phyloP scores from a whole-genome alignment of 2,797 vertebrate species.

The Sebastes diaconus region DNA sequence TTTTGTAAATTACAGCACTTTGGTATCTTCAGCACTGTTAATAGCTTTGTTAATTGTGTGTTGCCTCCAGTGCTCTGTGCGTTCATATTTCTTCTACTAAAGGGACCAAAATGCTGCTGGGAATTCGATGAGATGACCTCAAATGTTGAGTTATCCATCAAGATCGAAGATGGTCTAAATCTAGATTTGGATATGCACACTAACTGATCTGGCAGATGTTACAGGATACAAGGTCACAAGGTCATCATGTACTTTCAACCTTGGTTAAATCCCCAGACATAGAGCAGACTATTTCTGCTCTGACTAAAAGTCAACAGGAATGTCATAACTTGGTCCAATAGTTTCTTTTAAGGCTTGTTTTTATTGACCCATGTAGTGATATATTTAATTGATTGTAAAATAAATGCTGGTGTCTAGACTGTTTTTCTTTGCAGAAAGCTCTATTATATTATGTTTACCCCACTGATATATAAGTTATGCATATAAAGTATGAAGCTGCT shows the following conservation, averaged over 20 bases:
- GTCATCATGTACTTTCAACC: not conserved
- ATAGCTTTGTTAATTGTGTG: not conserved
- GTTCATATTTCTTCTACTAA: not conserved
- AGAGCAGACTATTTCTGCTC: not conserved
- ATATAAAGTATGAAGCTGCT: not conserved
- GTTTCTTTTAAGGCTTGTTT: not conserved
- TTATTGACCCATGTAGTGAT: not conserved
- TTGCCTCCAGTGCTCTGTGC: not conserved
- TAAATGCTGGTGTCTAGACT: not conserved
- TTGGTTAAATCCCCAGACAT: not conserved
- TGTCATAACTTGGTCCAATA: not conserved
- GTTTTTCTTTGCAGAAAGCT: not conserved
- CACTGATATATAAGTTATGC: not conserved
- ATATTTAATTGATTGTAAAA: conserved; percentile 16
- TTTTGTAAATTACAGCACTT: not conserved
- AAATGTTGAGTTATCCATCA: not conserved
- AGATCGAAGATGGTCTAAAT: not conserved
- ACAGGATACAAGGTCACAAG: not conserved
- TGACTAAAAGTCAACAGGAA: not conserved
- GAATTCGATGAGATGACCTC: not conserved
- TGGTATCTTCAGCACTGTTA: not conserved
- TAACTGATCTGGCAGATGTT: not conserved
- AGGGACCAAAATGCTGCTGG: not conserved
- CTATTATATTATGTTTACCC: not conserved
- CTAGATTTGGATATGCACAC: not conserved